Percentiles rank a stretch among this genome's conserved stretches.
These are phyloP conservation scores for Scaptomyza hsui DNA, from an alignment of 1,140 invertebrate species.

Conservation along the genomic window DNA sequence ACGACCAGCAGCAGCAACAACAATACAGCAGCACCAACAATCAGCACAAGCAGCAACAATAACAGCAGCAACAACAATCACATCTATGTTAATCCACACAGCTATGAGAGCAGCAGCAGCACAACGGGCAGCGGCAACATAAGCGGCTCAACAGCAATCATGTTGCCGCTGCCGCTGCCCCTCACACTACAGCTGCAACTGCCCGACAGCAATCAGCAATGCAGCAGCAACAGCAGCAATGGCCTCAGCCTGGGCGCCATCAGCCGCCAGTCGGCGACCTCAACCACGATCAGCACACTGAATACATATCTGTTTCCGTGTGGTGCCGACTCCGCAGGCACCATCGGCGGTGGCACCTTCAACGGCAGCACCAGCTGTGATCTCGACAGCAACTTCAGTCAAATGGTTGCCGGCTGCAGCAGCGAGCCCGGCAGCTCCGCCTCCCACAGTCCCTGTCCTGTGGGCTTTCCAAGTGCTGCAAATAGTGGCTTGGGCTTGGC, in stretches of 20 bases:
- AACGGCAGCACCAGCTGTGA: conserved; percentile 71
- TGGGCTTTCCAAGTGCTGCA: not conserved
- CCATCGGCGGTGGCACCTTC: conserved; percentile 57
- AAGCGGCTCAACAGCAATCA: conserved; percentile 67
- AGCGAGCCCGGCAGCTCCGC: conserved; percentile 44
- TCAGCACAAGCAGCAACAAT: not conserved
- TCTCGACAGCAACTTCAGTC: conserved; percentile 80
- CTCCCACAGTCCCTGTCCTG: conserved; percentile 37
- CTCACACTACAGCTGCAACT: conserved; percentile 27
- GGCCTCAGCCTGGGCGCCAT: conserved; percentile 32
- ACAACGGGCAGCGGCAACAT: conserved; percentile 63
- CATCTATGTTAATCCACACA: conserved; percentile 81
- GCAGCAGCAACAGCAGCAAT: conserved; percentile 15
- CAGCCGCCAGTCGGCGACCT: conserved; percentile 54
- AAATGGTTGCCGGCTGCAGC: conserved; percentile 70
- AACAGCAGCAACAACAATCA: conserved; percentile 73
- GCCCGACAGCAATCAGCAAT: conserved; percentile 13
- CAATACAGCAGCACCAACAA: conserved; percentile 18
- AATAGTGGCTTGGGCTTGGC: conserved; percentile 44
- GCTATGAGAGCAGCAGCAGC: conserved; percentile 69
- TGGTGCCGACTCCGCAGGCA: conserved; percentile 73
- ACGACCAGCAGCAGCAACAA: conserved; percentile 26
- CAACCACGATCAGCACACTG: conserved; percentile 75
- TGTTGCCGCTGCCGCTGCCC: conserved; percentile 60
- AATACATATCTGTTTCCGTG: conserved; percentile 83